Evolutionary conservation across 2,113 vertebrate genomes (phyloP).

Genomic region (Mungos mungo): DNA sequence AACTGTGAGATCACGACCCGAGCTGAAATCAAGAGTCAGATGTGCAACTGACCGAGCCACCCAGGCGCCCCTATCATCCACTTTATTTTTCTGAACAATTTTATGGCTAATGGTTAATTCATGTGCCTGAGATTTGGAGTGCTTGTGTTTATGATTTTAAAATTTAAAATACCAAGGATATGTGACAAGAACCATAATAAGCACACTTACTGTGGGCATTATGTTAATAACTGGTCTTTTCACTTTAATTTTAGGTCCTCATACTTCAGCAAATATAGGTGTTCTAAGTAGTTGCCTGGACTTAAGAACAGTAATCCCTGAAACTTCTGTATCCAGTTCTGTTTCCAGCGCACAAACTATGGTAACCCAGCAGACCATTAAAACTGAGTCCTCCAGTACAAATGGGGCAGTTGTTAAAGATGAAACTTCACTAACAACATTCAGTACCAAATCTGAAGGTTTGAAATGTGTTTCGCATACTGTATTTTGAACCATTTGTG

Average conservation of each 20-base stretch:
- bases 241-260: constrained; percentile 80
- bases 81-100: neutral
- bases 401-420: constrained; percentile 88
- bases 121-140: neutral
- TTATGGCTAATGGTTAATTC: neutral
- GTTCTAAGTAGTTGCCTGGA: constrained; percentile 85
- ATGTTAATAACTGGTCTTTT: constrained; percentile 66
- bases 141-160: constrained; percentile 14
- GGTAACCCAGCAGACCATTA: constrained; percentile 88
- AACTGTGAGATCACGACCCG: too few species aligned
- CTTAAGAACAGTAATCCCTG: constrained; percentile 84
- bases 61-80: neutral
- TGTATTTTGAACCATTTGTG: constrained; percentile 84
- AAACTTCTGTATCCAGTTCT: constrained; percentile 83
- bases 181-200: neutral
- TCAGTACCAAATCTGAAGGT: constrained; percentile 88
- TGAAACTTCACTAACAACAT: constrained; percentile 87
- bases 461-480: constrained; percentile 86
- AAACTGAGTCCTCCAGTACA: constrained; percentile 88
- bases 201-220: neutral
- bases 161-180: neutral
- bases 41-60: too few species aligned
- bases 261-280: constrained; percentile 85
- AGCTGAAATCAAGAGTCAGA: too few species aligned
- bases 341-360: constrained; percentile 84